Evolutionary conservation across 1,140 invertebrate genomes (phyloP), one percentile per base, ranked within the genome.

Genomic region (Panulirus ornatus): DNA sequence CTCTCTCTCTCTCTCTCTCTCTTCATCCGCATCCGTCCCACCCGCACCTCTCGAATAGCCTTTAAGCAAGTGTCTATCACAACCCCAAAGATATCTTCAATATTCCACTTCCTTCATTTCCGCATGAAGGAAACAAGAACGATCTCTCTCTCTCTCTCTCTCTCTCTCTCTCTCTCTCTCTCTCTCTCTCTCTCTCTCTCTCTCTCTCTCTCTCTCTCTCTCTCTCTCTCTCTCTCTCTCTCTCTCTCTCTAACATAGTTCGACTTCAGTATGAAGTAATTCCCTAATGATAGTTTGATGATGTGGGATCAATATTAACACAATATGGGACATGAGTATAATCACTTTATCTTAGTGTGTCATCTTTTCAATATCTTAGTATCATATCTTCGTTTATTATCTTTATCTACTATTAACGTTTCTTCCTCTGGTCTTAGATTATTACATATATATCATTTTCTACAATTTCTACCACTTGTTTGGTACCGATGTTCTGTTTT

Each of bases 191-290:
- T 78, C 38, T 78, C 75, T 78, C 75, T 78, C 75, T 78, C 75
- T 78, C 75, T 78, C 75, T 78, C 75, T 78, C 38, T 78, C 75
- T 47, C 42, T 78, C 75, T 78, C 38, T 78, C 75, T 47, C 75
- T 78, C 75, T 78, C 42, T 78, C 75, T 51, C 76, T 79, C 76
- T 44, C 38, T 79, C 76, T 51, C 76, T 79, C 76, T 44, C 38
- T 79, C 76, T 51, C 76, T 79, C 76, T 79, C 38, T 79, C 76
- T 51, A 36, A 42, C 27, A 71, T 71, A 71, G 9, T 16, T 16
- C 16, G 9, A 34, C n/a, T n/a, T n/a, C n/a, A n/a, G n/a, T n/a
- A n/a, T n/a, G n/a, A n/a, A n/a, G n/a, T n/a, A n/a, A n/a, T n/a
- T n/a, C n/a, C n/a, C n/a, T n/a, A n/a, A n/a, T n/a, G n/a, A n/a